Evolutionary conservation across 1,140 invertebrate species (phyloP), one percentile per base, ranked within the genome.

Genomic region (Samia ricini): DNA sequence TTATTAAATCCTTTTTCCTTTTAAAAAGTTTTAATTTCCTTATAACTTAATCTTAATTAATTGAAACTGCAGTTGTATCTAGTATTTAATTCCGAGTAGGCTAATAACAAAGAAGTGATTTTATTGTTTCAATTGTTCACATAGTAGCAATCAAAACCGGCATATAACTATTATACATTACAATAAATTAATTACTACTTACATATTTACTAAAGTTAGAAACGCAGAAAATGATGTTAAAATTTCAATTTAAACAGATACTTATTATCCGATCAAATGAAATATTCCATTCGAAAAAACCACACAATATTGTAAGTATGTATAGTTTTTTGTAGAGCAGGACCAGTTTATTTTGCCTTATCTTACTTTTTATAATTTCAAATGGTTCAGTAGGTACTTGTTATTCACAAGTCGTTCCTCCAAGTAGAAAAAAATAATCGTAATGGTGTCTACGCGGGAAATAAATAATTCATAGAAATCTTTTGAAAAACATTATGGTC

Each of bases 401-500:
- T 79, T 85, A 89, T 87, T 85, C 86, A 81, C 73, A 65, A 81
- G 71, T 78, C 69, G 75, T 84, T 85, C 74, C 76, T 76, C 73
- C 72, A 68, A 81, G 78, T 84, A 78, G 79, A 88, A 85, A 87
- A 88, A 82, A 88, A 83, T 87, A 85, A 86, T 88, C 85, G 80
- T 87, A 87, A 88, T 85, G 81, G 79, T 83, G 85, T 82, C 81
- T 84, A 83, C 77, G 76, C 75, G 75, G 76, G 79, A 62, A 76
- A 85, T 89, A 87, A 83, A 89, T 89, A 87, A 89, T 89, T 87
- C 83, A 89, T 86, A 71, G 78, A 74, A 71, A 85, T 87, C 77
- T 87, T 85, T 87, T 86, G 74, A 85, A 87, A 85, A 89, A 85
- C 86, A 88, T 79, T 77, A 84, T 81, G 81, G 79, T 74, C 73